phyloP scores from a whole-genome alignment of 2,113 vertebrate genomes.

The Stomatorhinus ivindoensis region DNA sequence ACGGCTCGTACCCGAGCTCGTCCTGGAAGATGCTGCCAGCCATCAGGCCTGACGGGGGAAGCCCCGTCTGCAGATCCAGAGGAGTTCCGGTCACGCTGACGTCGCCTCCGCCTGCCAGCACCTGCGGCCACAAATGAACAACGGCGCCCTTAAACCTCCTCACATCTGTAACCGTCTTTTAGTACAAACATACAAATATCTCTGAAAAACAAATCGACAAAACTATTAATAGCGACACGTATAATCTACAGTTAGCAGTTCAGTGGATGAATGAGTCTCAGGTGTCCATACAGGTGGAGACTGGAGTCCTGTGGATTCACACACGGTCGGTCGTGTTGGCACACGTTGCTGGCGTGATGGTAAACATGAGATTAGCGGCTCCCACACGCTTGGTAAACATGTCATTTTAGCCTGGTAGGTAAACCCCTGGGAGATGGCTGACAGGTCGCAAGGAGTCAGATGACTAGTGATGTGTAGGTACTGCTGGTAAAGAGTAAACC shows the following conservation, averaged over 20 bases:
- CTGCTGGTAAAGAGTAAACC: not conserved
- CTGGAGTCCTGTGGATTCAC: not conserved
- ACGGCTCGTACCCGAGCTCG: slow-evolving; percentile 72
- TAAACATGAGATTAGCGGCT: not conserved
- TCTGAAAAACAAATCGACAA: not conserved
- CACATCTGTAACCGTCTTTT: not conserved
- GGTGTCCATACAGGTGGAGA: not conserved
- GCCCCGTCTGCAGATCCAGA: slow-evolving; percentile 56
- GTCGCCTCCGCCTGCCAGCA: slow-evolving; percentile 86
- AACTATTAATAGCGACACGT: not conserved
- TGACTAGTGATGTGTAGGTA: not conserved
- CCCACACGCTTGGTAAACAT: not conserved
- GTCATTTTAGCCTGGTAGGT: not conserved
- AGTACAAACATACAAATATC: not conserved
- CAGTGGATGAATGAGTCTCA: not conserved
- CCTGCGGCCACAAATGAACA: not conserved
- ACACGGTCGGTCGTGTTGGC: not conserved
- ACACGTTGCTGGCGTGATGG: not conserved
- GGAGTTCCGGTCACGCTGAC: slow-evolving; percentile 77
- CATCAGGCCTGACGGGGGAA: slow-evolving; percentile 60
- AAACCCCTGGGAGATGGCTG: not conserved
- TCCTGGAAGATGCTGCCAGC: slow-evolving; percentile 85
- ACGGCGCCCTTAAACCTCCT: not conserved
- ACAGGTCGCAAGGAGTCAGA: not conserved
- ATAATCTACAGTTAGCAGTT: not conserved